Conservation (phyloP, 2,888 invertebrate species). For the Acrocera orbiculus region DNA sequence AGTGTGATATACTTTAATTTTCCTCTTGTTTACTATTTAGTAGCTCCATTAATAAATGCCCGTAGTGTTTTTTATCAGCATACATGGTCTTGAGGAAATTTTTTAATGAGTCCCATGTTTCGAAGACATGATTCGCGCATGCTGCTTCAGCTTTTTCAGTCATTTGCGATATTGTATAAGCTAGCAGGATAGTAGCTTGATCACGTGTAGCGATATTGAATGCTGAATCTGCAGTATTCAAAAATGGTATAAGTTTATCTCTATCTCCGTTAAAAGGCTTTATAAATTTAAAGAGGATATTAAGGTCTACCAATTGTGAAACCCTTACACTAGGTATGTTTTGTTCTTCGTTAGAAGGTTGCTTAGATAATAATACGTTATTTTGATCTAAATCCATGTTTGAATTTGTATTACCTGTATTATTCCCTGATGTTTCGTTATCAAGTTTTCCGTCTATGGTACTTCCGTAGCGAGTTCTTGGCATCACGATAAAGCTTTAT, state of each 20-base stretch:
- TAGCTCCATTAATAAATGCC: slow-evolving; percentile 5
- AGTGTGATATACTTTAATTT: slow-evolving; percentile 4
- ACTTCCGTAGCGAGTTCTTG: too few species aligned
- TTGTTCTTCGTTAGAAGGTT: too few species aligned
- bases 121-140: slow-evolving; percentile 3
- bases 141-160: slow-evolving; percentile 7
- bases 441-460: too few species aligned
- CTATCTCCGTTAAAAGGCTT: slow-evolving; percentile 1
- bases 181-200: neutral
- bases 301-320: too few species aligned
- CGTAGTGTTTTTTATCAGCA: slow-evolving; percentile 4
- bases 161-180: slow-evolving; percentile 4
- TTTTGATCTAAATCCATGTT: too few species aligned
- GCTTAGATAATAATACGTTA: too few species aligned
- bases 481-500: too few species aligned
- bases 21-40: slow-evolving; percentile 3
- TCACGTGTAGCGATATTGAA: neutral
- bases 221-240: neutral
- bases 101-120: slow-evolving; percentile 2
- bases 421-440: too few species aligned
- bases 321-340: too few species aligned
- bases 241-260: neutral
- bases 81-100: slow-evolving; percentile 6
- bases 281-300: neutral
- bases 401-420: too few species aligned